Evolutionary conservation across 1,140 invertebrate species (phyloP), one percentile per base, ranked within the genome.

Genomic region (Drosophila jambulina): DNA sequence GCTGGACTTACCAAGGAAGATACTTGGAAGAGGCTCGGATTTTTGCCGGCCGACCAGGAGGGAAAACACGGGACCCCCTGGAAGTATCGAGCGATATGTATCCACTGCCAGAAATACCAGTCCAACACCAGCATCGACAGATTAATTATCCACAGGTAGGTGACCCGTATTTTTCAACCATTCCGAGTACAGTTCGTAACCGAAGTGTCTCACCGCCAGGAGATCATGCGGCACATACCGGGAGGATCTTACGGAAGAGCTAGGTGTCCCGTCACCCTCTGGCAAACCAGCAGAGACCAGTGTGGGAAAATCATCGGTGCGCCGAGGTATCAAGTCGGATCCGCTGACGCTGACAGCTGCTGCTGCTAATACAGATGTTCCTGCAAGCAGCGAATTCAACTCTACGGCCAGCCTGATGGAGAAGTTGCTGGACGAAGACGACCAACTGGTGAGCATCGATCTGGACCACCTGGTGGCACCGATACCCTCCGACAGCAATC

Each of bases 61-160:
- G 57, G 27, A 15, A 75, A 56, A 29, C 43, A 57, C 2, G 67
- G 54, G 0, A 49, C 43, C 9, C 19, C 42, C 10, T 78, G 69
- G 36, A 78, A 78, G 27, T 78, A 77, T 17, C 38, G 75, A 1
- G 75, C 75, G 0, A 45, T 61, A 6, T 78, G 75, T 40, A 53
- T 56, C 4, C 64, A 78, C n/a, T 78, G 75, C 27, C 21, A 68
- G 15, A 78, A 78, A 54, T 48, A 29, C 25, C 75, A 78, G 23
- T 45, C 74, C 10, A 78, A 78, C 29, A 78, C 75, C 12, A 78
- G 75, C 36, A 78, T 78, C 8, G 75, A 78, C 36, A 32, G 75
- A 15, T 56, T 78, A 12, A 60, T 78, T 21, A 69, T 78, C 6
- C 75, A 78, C 32, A 78, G 75, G 75, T 77, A 45, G 27, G 69